Evolutionary conservation across 2,888 invertebrate genomes (phyloP), one percentile per base, ranked within the genome.

Genomic region (Leptura quadrifasciata): DNA sequence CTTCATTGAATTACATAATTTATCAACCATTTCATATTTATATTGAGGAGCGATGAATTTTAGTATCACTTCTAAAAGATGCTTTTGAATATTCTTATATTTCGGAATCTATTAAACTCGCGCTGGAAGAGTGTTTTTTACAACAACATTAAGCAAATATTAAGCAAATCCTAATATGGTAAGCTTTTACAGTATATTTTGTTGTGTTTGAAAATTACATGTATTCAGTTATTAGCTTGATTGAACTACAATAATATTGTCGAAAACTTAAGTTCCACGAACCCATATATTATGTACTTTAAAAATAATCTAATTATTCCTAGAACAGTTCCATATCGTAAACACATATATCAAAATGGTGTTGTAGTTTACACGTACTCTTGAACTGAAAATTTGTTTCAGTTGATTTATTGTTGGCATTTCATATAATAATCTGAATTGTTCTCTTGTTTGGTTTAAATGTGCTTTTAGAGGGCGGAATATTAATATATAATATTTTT

Each of bases 11-110:
- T 71, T 58, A 71, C 60, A 20, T 70, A 70, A 70, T 70, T 70
- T 70, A 70, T 70, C 58, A 61, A 58, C 21, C 70, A 61, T 71
- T 71, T 60, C 47, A 71, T 71, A 61, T 60, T 71, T 61, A 71
- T 61, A 71, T 71, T 61, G 70, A 52, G 52, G 18, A 17, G 17
- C 70, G 52, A 52, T 71, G 70, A 71, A 61, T 71, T 70, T 71
- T 71, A 61, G 70, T 61, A 61, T 71, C 70, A 69, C 69, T 69
- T 47, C 47, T 47, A 47, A 65, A 47, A 65, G 65, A 24, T 52
- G 47, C 24, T 65, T 52, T 65, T 47, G 47, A 47, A 52, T 4
- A 47, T 47, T 20, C n/a, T 52, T 65, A 10, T 47, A 65, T 65
- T 20, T 64, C 21, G 27, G 39, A 17, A 15, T 64, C 64, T 12